Evolutionary conservation across 2,797 vertebrate genomes (phyloP).

Genomic region (Clamator glandarius): DNA sequence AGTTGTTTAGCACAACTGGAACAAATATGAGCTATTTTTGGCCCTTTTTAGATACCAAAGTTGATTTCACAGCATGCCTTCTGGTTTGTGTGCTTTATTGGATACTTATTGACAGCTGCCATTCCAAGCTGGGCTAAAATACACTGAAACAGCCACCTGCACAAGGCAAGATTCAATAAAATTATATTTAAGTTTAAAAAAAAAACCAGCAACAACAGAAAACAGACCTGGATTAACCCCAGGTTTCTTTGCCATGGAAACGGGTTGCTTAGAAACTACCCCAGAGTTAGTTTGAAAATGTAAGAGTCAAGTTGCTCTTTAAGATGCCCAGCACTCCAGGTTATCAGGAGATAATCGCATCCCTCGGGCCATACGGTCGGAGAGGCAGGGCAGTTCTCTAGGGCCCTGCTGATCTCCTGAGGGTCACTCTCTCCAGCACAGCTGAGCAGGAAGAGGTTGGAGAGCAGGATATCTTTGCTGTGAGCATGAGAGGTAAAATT

Average conservation of each 20-base stretch:
- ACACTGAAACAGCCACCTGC: constrained; percentile 47
- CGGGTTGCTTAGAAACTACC: constrained; percentile 81
- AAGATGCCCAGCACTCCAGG: constrained; percentile 58
- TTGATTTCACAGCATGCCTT: not conserved
- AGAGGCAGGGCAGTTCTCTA: constrained; percentile 35
- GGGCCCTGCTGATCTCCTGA: constrained; percentile 27
- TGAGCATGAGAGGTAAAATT: not conserved
- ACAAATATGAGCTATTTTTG: not conserved
- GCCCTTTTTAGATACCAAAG: not conserved
- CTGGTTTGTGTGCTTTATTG: constrained; percentile 18
- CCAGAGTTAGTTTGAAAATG: constrained; percentile 72
- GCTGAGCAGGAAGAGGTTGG: not conserved
- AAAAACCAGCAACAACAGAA: not conserved
- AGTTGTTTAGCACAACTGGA: not conserved
- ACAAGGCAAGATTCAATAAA: constrained; percentile 67
- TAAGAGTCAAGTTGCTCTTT: constrained; percentile 76
- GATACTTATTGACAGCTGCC: constrained; percentile 43
- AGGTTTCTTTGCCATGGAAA: constrained; percentile 82
- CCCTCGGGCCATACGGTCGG: constrained; percentile 2
- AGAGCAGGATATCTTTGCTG: not conserved
- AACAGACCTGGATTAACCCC: constrained; percentile 73
- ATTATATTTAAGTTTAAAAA: constrained; percentile 41
- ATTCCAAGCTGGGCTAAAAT: constrained; percentile 22
- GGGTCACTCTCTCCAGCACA: constrained; percentile 23
- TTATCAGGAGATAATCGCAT: constrained; percentile 60